These are phyloP conservation scores for Trichomycterus rosablanca DNA, from an alignment of 2,113 vertebrate genomes.

Conservation along the genomic window DNA sequence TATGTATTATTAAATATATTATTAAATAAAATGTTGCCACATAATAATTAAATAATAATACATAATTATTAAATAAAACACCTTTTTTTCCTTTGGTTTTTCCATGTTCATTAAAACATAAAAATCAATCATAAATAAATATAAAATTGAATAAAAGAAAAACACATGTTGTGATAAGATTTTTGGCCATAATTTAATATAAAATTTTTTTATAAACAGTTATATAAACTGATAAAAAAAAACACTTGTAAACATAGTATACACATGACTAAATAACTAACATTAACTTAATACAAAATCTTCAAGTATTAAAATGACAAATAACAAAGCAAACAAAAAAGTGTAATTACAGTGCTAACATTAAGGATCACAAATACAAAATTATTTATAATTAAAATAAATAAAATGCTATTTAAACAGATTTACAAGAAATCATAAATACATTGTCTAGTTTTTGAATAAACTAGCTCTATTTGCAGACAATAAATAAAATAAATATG, in stretches of 20 bases:
- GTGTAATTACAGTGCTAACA: constrained; percentile 20
- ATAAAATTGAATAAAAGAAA: too few species aligned
- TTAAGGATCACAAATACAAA: constrained; percentile 38
- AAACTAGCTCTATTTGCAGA: neutral
- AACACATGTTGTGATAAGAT: too few species aligned
- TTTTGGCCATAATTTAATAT: too few species aligned
- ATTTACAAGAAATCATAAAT: constrained; percentile 15
- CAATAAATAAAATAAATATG: constrained; percentile 51
- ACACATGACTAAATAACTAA: neutral
- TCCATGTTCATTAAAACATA: too few species aligned
- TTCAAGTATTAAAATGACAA: constrained; percentile 60
- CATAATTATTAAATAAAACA: too few species aligned
- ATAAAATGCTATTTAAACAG: constrained; percentile 43
- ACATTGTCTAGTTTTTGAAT: neutral
- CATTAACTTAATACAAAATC: constrained; percentile 17
- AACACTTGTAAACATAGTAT: neutral
- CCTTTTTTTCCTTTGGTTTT: too few species aligned
- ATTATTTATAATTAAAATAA: constrained; percentile 36
- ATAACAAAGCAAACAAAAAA: constrained; percentile 17
- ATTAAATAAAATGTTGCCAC: too few species aligned
- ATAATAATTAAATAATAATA: too few species aligned
- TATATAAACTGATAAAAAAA: too few species aligned
- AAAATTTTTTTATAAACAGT: too few species aligned
- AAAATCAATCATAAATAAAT: too few species aligned
- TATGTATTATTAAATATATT: too few species aligned